Base-by-base conservation (phyloP, 2,797 vertebrate genomes). In the Tenualosa thibaudeaui region DNA sequence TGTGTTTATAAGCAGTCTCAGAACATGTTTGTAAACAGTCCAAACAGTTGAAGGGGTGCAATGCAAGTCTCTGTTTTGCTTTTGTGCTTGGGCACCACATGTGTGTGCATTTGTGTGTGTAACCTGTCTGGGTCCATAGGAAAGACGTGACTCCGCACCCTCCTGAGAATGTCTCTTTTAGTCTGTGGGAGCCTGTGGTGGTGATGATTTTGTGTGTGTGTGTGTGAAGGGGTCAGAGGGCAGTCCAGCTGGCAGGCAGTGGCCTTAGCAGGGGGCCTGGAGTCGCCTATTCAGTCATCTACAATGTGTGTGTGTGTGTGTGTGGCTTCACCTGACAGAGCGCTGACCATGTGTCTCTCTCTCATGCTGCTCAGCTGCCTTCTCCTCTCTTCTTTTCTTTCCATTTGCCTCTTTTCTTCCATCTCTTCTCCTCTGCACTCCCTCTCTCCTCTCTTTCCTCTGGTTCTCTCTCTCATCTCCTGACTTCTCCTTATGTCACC, bases 221-320 rank as follows among this genome's bases (percentile, higher is more conserved):
- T 91, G 91, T 68, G 83, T 83, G 49, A 84, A 91, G 84, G 91
- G 93, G 94, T 94, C 83, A 94, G 88, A 93, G 94, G 94, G 94
- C 90, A 92, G 89, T 94, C 92, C 95, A 96, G 95, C 95, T 96
- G 95, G 95, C 94, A 95, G 89, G 92, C 92, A 95, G 93, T 81
- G 92, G 89, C 92, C 82, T 86, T 87, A 83, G 88, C 78, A 90
- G 93, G 91, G 93, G 91, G 93, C 91, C 93, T 93, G 91, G 93
- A 91, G 90, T 93, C 89, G 92, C 89, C 91, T 88, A 94, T 95
- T 95, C 92, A 95, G 90, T 86, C 87, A 83, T 89, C 89, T 82
- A 86, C 84, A 75, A 85, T 86, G 82, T 84, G 86, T 82, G 87
- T 85, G 87, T 84, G 49, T 78, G 50, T 46, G 51, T 43, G 71